Percentiles rank a stretch among this genome's conserved stretches.
These are phyloP conservation scores for Siniperca chuatsi DNA, from an alignment of 2,113 vertebrate genomes.

Conservation along the genomic window DNA sequence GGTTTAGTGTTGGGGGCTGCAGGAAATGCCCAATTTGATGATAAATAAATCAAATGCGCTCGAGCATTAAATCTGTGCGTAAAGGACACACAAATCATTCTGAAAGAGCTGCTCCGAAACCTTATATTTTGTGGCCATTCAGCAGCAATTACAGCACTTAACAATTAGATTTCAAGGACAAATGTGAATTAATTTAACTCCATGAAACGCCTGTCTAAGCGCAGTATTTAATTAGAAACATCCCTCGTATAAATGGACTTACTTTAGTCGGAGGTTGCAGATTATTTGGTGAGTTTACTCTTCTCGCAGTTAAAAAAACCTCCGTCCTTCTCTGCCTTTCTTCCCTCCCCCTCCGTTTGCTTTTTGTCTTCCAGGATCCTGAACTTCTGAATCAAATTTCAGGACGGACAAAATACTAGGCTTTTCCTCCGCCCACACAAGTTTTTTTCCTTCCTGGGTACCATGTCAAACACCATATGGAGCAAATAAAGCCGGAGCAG, in stretches of 20 bases:
- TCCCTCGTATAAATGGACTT: slow-evolving; percentile 52
- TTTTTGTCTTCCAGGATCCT: slow-evolving; percentile 81
- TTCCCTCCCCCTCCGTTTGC: slow-evolving; percentile 76
- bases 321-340: slow-evolving; percentile 55
- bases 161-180: not conserved
- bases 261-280: slow-evolving; percentile 64
- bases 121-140: slow-evolving; percentile 26
- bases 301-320: slow-evolving; percentile 33
- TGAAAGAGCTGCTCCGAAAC: slow-evolving; percentile 18
- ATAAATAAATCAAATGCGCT: slow-evolving; percentile 37
- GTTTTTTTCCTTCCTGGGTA: slow-evolving; percentile 61
- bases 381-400: slow-evolving; percentile 87
- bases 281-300: slow-evolving; percentile 53
- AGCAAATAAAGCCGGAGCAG: slow-evolving; percentile 77
- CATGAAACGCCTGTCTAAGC: not conserved
- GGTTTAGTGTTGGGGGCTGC: not conserved
- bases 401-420: slow-evolving; percentile 83
- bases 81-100: slow-evolving; percentile 44
- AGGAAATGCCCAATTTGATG: slow-evolving; percentile 16
- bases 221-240: slow-evolving; percentile 9
- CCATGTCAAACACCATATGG: slow-evolving; percentile 84
- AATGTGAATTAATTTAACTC: not conserved
- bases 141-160: slow-evolving; percentile 32
- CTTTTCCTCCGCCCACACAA: slow-evolving; percentile 80
- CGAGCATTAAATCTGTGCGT: slow-evolving; percentile 41